Percentiles rank a stretch among this genome's conserved stretches.
phyloP scores from a whole-genome alignment of 2,888 invertebrate genomes.

The Eupsilia transversa region DNA sequence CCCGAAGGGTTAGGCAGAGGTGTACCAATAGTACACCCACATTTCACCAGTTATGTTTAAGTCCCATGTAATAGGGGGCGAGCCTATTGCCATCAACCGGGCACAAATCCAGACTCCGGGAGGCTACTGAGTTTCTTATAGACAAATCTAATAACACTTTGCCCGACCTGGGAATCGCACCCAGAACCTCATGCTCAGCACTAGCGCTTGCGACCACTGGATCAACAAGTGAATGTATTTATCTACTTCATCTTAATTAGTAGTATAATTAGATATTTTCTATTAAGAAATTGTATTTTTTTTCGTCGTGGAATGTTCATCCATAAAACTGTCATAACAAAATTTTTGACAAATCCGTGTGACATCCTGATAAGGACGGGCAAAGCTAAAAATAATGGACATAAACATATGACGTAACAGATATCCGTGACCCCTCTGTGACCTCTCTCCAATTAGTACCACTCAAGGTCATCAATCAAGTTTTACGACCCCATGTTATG shows the following conservation, averaged over 20 bases:
- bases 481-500: constrained; percentile 43
- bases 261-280: neutral
- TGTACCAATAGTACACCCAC: no score
- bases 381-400: neutral
- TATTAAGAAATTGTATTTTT: neutral
- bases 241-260: neutral
- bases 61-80: no score
- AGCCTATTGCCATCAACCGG: no score
- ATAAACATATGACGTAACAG: constrained; percentile 3
- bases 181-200: no score
- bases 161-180: no score
- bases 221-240: no score
- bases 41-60: no score
- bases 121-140: no score
- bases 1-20: no score
- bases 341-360: neutral
- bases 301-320: neutral
- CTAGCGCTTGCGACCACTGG: no score
- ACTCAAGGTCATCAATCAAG: constrained; percentile 27
- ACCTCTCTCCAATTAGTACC: constrained; percentile 36
- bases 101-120: no score
- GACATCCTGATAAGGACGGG: neutral
- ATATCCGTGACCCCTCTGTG: constrained; percentile 21
- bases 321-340: neutral
- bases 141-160: no score